phyloP scores from a whole-genome alignment of 1,140 invertebrate genomes.

The Trachymyrmex septentrionalis region DNA sequence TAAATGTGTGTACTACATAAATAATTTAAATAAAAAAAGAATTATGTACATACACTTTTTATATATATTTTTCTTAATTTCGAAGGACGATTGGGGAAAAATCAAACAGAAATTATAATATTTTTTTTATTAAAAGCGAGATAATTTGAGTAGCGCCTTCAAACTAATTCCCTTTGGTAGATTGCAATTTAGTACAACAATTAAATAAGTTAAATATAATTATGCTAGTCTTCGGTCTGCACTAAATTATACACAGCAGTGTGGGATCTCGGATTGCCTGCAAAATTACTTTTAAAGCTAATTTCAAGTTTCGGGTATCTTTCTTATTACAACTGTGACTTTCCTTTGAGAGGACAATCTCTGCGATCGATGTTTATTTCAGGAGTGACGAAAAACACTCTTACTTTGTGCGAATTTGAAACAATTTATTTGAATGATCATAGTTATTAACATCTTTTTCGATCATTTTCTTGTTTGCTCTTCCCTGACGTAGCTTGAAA shows the following conservation, averaged over 20 bases:
- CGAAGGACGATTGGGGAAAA: not conserved
- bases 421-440: not conserved
- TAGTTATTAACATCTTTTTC: not conserved
- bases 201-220: slow-evolving; percentile 51
- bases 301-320: slow-evolving; percentile 17
- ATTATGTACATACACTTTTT: not conserved
- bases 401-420: not conserved
- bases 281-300: slow-evolving; percentile 35
- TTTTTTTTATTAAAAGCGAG: not conserved
- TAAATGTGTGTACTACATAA: not conserved
- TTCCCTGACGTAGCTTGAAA: not conserved
- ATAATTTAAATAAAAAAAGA: slow-evolving; percentile 3
- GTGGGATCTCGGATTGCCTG: not conserved
- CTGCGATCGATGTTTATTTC: not conserved
- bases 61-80: not conserved
- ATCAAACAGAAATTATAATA: not conserved
- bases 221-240: slow-evolving; percentile 3
- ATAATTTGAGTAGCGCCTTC: not conserved
- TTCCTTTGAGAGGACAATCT: not conserved
- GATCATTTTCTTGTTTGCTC: not conserved
- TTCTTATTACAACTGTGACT: slow-evolving; percentile 4
- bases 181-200: not conserved
- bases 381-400: not conserved
- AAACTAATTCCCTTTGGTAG: not conserved
- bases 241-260: slow-evolving; percentile 24